Base-by-base conservation (phyloP, 2,797 vertebrate genomes). In the Discoglossus pictus region DNA sequence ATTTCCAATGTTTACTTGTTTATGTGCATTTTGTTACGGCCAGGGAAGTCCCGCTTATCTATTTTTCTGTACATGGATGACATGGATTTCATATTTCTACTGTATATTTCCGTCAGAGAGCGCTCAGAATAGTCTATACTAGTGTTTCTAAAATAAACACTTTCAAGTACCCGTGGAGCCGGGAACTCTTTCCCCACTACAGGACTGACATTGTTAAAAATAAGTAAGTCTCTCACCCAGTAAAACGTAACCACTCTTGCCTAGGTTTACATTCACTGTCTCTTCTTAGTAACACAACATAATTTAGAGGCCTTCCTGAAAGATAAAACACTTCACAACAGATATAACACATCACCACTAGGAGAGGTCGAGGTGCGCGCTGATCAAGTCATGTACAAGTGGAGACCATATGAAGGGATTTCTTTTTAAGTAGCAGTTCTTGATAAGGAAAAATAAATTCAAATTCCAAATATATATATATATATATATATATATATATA, bases 141-240 rank as follows among this genome's bases (percentile, higher is more conserved):
- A 38, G 44, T 40, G 16, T 52, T 53, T 53, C 65, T 68, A 68
- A 53, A 68, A 68, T 68, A 68, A 68, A 61, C 40, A 46, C 46
- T 53, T 53, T 36, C 17, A 61, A 68, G 65, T 61, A 56, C 31
- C 48, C 44, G 65, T 61, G 65, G 65, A 35, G 65, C 56, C 65
- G 61, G 65, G 65, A 61, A 23, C 11, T 34, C 27, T 53, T 53
- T 59, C 47, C n/a, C 58, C 24, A 18, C 27, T 59, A 25, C 56
- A 61, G 25, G 31, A 59, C 35, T 17, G 20, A 50, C 53, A 58
- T 68, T 52, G 54, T 60, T 68, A 68, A 35, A 35, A 61, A 68
- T 55, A 68, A 34, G 48, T 61, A 61, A 38, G 47, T 21, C 48
- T 58, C 13, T 42, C 8, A 13, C 31, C n/a, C 65, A 15, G 56